A percentile compares a stretch with the other conserved stretches of the same genome.
These are phyloP conservation scores for Suncus etruscus DNA, from an alignment of 2,113 vertebrate genomes.

Conservation along the genomic window DNA sequence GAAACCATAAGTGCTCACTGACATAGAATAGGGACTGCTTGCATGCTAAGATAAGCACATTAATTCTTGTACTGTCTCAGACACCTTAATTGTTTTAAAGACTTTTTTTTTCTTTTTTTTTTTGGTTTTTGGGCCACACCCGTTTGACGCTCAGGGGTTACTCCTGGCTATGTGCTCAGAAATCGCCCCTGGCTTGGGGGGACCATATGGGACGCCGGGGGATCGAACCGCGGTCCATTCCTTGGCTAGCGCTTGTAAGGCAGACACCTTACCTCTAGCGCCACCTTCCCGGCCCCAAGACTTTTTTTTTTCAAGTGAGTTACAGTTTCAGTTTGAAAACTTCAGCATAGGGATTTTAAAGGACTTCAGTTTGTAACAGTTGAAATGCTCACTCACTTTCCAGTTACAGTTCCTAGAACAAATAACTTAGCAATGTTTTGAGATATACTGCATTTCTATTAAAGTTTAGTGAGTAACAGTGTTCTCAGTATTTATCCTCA, in stretches of 20 bases:
- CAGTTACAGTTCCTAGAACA: not conserved
- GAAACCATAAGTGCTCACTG: no score
- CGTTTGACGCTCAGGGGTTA: no score
- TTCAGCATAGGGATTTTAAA: not conserved
- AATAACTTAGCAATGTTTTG: not conserved
- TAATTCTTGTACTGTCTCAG: no score
- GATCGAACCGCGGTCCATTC: no score
- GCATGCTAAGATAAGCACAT: no score
- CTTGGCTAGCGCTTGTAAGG: no score
- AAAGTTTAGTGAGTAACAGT: not conserved
- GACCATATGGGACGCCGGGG: no score
- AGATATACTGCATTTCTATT: constrained; percentile 12
- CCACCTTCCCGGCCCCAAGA: not conserved
- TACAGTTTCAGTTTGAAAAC: not conserved
- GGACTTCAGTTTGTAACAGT: not conserved
- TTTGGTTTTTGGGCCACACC: no score
- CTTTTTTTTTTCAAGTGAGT: not conserved
- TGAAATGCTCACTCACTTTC: not conserved
- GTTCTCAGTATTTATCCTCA: not conserved
- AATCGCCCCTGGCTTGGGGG: no score
- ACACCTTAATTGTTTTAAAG: not conserved
- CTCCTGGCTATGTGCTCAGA: no score
- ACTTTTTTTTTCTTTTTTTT: not conserved
- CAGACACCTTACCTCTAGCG: no score
- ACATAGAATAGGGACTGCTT: no score